Conservation (phyloP, 2,888 invertebrate genomes). For the Eupeodes latifasciatus region DNA sequence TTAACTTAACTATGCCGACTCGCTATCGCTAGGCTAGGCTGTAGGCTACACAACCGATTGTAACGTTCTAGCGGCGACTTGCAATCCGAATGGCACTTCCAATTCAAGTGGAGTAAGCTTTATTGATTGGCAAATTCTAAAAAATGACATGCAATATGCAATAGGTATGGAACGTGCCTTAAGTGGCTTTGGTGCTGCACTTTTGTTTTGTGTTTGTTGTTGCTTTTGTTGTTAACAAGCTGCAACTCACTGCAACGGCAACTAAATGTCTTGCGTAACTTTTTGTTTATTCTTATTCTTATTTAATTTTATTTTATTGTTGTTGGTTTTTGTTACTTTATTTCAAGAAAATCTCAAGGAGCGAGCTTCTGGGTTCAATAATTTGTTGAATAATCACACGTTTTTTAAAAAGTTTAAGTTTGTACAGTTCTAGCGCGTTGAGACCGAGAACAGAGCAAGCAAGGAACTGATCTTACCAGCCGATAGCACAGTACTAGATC, state of each 20-base stretch:
- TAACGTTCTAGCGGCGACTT: conserved; percentile 62
- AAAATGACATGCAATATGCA: conserved; percentile 59
- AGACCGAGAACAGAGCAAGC: too few species aligned
- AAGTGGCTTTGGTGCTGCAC: conserved; percentile 45
- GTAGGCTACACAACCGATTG: conserved; percentile 7
- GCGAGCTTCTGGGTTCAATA: neutral
- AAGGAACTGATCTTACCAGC: conserved; percentile 18
- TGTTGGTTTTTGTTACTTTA: neutral
- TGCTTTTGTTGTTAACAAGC: conserved; percentile 40
- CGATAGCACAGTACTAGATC: conserved; percentile 25
- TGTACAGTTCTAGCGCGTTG: neutral
- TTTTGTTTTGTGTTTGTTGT: neutral
- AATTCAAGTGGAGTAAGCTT: conserved; percentile 52
- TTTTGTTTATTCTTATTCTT: neutral
- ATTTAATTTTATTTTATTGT: neutral
- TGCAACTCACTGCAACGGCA: conserved; percentile 29
- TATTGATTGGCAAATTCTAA: conserved; percentile 66
- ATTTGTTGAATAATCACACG: neutral
- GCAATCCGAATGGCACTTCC: conserved; percentile 58
- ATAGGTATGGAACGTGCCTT: conserved; percentile 43
- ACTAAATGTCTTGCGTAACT: conserved; percentile 57
- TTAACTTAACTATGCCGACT: conserved; percentile 37
- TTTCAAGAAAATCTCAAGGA: neutral
- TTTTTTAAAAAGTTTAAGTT: neutral
- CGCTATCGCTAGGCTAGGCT: conserved; percentile 25